phyloP scores from a whole-genome alignment of 2,113 vertebrate species.

The Oostethus manadensis region DNA sequence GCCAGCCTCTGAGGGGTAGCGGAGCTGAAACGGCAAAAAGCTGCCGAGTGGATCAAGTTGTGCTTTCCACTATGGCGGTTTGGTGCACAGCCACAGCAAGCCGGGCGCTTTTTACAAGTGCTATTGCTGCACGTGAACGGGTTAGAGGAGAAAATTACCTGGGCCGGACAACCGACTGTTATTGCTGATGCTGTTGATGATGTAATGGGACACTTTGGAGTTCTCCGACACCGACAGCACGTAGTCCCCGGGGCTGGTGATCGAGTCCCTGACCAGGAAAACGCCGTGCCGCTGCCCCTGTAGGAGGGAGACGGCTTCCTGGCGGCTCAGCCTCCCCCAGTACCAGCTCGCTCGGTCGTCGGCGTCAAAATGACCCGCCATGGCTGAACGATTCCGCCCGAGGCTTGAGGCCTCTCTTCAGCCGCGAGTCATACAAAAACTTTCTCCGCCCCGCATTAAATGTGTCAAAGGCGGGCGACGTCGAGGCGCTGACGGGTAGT shows the following conservation, averaged over 20 bases:
- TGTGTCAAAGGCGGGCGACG: not conserved
- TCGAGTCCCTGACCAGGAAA: constrained; percentile 94
- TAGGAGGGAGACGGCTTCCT: constrained; percentile 88
- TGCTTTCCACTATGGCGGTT: constrained; percentile 1
- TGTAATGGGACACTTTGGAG: constrained; percentile 98
- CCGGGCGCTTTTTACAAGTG: constrained; percentile 1
- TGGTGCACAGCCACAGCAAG: not conserved
- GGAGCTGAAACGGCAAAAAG: not conserved
- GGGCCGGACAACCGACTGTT: constrained; percentile 78
- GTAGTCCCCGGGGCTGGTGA: constrained; percentile 96
- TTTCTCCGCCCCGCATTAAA: constrained; percentile 68
- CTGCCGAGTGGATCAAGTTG: not conserved
- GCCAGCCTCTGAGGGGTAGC: too few relatives aligned
- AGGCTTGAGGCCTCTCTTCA: constrained; percentile 66
- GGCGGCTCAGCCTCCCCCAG: constrained; percentile 89
- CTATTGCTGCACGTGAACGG: not conserved
- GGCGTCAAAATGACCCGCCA: constrained; percentile 96
- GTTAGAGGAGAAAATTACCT: constrained; percentile 59
- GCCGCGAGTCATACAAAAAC: constrained; percentile 77
- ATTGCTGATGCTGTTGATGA: constrained; percentile 94
- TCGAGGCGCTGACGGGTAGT: constrained; percentile 7
- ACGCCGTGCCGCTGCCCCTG: constrained; percentile 97
- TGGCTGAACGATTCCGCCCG: constrained; percentile 75
- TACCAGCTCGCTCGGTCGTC: constrained; percentile 94
- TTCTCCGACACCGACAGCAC: constrained; percentile 97